Percentiles rank a stretch among this genome's conserved stretches.
Conservation (phyloP, 1,140 invertebrate genomes). For the Micrasema longulum region DNA sequence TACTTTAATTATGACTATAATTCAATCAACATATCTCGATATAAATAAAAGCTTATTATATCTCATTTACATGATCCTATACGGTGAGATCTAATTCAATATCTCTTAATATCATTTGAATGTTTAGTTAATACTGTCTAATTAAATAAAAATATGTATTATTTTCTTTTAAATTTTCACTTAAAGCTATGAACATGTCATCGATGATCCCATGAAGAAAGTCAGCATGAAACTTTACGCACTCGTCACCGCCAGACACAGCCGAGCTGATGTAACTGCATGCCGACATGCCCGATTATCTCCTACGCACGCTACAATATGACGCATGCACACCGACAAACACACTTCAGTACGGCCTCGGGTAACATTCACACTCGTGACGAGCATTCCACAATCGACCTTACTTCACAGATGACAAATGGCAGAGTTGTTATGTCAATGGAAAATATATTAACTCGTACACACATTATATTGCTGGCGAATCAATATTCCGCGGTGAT, state of each 20-base stretch:
- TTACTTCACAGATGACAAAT: conserved; percentile 47
- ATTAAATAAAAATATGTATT: conserved; percentile 53
- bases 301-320: conserved; percentile 14
- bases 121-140: conserved; percentile 55
- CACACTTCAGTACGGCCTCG: not conserved
- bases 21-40: conserved; percentile 50
- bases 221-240: conserved; percentile 30
- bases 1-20: conserved; percentile 50
- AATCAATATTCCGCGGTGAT: conserved; percentile 42
- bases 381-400: conserved; percentile 12
- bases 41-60: conserved; percentile 52
- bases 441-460: conserved; percentile 32
- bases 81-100: conserved; percentile 55
- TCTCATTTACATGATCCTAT: conserved; percentile 54
- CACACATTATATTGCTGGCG: conserved; percentile 52
- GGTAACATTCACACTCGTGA: not conserved
- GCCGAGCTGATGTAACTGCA: not conserved
- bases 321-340: conserved; percentile 1
- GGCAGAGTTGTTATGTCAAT: conserved; percentile 38
- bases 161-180: conserved; percentile 48
- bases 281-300: not conserved
- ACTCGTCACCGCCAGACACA: not conserved
- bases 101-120: conserved; percentile 56
- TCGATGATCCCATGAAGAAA: conserved; percentile 51
- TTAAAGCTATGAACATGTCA: conserved; percentile 55